Conservation (phyloP, 2,113 vertebrate species). For the Tyto alba region DNA sequence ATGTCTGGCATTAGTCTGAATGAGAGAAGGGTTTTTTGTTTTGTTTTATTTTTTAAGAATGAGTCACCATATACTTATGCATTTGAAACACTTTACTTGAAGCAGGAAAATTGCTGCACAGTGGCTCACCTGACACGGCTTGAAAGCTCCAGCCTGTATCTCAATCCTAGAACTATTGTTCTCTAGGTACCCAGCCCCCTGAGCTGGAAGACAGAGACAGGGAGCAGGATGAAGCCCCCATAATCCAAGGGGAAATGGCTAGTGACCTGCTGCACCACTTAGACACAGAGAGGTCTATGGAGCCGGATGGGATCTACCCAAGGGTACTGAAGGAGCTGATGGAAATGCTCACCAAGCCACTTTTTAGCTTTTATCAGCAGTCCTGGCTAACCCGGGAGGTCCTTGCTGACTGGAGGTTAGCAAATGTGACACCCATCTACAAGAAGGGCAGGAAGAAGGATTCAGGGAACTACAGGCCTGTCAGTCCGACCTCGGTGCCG, state of each 20-base stretch:
- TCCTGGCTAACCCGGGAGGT: rapidly evolving
- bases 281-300: background rate
- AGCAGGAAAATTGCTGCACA: background rate
- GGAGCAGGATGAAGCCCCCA: background rate
- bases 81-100: constrained; percentile 47
- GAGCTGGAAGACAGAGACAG: background rate
- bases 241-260: background rate
- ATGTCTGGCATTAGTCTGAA: constrained; percentile 43
- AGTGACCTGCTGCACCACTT: background rate
- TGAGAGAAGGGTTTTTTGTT: background rate
- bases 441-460: background rate
- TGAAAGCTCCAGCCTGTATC: background rate
- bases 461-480: background rate
- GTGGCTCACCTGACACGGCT: background rate
- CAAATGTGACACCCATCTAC: background rate
- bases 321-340: background rate
- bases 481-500: background rate
- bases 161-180: background rate
- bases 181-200: background rate
- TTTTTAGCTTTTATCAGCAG: background rate
- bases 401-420: background rate
- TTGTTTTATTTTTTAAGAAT: background rate
- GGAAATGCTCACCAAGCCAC: background rate
- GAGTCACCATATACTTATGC: background rate
- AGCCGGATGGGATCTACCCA: background rate